A percentile compares a stretch with the other conserved stretches of the same genome.
These are phyloP conservation scores for Pandion haliaetus DNA, from an alignment of 2,113 vertebrate genomes.

Conservation along the genomic window DNA sequence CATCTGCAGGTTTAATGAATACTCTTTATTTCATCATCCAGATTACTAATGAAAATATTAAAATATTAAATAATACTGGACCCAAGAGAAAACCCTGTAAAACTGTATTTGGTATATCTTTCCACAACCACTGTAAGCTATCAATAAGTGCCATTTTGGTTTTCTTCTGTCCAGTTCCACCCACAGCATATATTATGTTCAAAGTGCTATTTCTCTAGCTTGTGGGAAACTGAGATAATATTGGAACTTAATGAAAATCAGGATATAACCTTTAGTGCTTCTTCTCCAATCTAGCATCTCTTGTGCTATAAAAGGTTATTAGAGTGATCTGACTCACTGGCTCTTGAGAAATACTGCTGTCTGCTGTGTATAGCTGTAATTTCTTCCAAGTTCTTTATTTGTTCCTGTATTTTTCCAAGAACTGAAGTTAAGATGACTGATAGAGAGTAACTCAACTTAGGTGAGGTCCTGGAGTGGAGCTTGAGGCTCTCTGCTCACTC, in stretches of 20 bases:
- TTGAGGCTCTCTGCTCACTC: accelerated
- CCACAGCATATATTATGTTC: neutral
- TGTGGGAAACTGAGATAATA: neutral
- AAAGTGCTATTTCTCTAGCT: neutral
- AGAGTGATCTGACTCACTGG: neutral
- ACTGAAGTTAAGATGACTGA: neutral
- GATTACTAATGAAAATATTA: neutral
- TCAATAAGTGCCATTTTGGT: neutral
- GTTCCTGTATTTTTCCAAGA: neutral
- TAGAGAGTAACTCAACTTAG: neutral
- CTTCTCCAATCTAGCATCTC: neutral
- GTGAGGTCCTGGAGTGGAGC: neutral
- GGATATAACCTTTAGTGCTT: neutral
- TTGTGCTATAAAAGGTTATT: neutral
- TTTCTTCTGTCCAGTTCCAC: neutral
- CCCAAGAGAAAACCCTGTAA: neutral
- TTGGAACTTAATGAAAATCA: neutral
- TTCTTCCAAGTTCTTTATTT: neutral
- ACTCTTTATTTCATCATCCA: neutral
- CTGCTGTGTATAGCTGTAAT: neutral
- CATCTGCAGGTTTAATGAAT: neutral
- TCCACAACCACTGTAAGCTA: neutral
- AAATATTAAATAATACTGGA: neutral
- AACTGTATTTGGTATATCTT: neutral
- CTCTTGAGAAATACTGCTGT: neutral